Conservation (phyloP, 2,113 vertebrate species). For the Oxyura jamaicensis region DNA sequence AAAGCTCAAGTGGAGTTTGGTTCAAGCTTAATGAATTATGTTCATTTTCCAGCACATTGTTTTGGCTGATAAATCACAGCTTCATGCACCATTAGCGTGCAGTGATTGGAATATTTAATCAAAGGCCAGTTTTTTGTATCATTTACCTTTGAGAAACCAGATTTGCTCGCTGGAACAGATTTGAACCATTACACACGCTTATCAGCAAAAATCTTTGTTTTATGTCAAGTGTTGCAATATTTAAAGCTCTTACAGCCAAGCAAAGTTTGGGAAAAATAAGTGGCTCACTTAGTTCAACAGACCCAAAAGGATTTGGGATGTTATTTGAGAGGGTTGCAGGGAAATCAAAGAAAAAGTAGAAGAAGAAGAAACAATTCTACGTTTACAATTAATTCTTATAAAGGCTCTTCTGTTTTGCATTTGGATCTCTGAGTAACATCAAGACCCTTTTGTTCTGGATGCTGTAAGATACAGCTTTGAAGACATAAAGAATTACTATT, state of each 20-base stretch:
- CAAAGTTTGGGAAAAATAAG: constrained; percentile 18
- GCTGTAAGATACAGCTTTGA: not conserved
- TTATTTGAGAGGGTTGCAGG: not conserved
- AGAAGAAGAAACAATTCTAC: constrained; percentile 3
- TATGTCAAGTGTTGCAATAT: constrained; percentile 45
- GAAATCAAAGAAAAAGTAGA: constrained; percentile 22
- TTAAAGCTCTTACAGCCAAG: constrained; percentile 16
- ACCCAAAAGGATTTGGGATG: not conserved
- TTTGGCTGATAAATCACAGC: constrained; percentile 76
- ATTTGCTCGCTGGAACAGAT: constrained; percentile 74
- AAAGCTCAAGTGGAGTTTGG: constrained; percentile 48
- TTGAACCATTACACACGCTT: constrained; percentile 56
- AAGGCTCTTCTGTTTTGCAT: not conserved
- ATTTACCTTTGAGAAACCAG: constrained; percentile 70
- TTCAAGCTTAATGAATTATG: constrained; percentile 69
- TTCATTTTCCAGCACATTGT: constrained; percentile 67
- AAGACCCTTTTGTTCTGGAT: not conserved
- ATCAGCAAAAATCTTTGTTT: constrained; percentile 37
- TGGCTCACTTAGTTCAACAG: constrained; percentile 13
- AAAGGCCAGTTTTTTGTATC: constrained; percentile 67
- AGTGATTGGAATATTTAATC: constrained; percentile 77
- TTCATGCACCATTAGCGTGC: constrained; percentile 71
- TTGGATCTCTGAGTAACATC: not conserved
- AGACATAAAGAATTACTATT: not conserved
- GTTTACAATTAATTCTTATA: constrained; percentile 4